phyloP scores from a whole-genome alignment of 2,888 invertebrate genomes.

The Trilocha varians region DNA sequence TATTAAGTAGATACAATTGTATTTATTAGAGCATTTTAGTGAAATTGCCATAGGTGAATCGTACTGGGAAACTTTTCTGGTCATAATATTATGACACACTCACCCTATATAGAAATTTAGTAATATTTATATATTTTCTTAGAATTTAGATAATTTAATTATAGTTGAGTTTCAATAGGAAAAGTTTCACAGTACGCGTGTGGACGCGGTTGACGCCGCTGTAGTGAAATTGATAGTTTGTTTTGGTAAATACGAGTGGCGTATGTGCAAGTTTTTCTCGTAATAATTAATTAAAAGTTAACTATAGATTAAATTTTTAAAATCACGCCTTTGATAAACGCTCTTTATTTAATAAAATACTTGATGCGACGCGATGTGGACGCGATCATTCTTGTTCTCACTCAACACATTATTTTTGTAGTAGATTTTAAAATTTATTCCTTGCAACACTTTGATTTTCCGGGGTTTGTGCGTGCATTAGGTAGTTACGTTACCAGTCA shows the following conservation, averaged over 20 bases:
- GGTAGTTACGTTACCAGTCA: conserved; percentile 32
- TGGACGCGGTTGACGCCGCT: conserved; percentile 6
- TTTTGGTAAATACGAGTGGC: conserved; percentile 24
- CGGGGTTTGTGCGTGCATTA: conserved; percentile 9
- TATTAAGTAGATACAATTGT: conserved; percentile 8
- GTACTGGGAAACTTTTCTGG: conserved; percentile 28
- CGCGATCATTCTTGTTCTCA: conserved; percentile 3
- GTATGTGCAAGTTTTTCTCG: conserved; percentile 33
- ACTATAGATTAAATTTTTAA: conserved; percentile 32
- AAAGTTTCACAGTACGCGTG: conserved; percentile 18
- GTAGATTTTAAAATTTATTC: conserved; percentile 5
- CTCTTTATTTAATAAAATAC: conserved; percentile 22
- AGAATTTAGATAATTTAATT: conserved; percentile 37
- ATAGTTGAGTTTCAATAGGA: conserved; percentile 18
- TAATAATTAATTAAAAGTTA: conserved; percentile 23
- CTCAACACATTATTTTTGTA: conserved; percentile 8
- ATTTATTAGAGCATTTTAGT: conserved; percentile 41
- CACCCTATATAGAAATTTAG: conserved; percentile 39
- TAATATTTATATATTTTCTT: conserved; percentile 50
- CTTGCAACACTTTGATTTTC: conserved; percentile 2
- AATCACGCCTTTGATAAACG: conserved; percentile 36
- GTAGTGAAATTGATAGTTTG: conserved; percentile 5
- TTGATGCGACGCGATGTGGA: not conserved
- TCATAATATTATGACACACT: conserved; percentile 34
- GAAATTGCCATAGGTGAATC: conserved; percentile 33